Evolutionary conservation across 2,797 vertebrate genomes (phyloP).

Genomic region (Dromococcyx pavoninus): DNA sequence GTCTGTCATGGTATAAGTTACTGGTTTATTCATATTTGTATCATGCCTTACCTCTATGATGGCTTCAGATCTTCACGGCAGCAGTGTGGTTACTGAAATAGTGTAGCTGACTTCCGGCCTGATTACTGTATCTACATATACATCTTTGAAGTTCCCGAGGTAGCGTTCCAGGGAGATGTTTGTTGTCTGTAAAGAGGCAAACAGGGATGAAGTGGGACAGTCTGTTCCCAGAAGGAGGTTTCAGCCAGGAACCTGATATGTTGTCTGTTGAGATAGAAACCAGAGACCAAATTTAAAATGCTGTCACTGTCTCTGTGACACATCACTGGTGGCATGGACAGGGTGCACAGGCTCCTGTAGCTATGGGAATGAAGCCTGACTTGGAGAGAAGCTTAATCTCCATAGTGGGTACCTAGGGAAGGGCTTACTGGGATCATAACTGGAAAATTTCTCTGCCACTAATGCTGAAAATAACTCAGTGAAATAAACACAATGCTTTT

Average conservation of each 20-base stretch:
- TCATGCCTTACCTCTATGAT: background rate
- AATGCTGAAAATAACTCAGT: background rate
- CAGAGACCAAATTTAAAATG: background rate
- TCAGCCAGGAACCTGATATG: background rate
- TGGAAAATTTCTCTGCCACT: background rate
- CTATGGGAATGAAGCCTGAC: background rate
- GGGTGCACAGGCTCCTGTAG: background rate
- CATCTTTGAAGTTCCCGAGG: background rate
- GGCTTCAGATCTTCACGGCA: background rate
- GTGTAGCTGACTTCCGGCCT: background rate
- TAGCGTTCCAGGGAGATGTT: fast-evolving
- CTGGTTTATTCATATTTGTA: background rate
- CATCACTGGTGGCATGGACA: background rate
- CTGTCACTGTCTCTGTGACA: fast-evolving
- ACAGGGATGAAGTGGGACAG: background rate
- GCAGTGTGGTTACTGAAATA: background rate
- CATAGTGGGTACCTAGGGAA: background rate
- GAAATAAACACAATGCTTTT: background rate
- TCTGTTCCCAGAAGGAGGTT: background rate
- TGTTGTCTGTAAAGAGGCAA: background rate
- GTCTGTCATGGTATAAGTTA: background rate
- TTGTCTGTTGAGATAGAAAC: background rate
- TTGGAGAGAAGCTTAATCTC: background rate
- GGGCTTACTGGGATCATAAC: background rate
- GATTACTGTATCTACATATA: background rate